Evolutionary conservation across 2,888 invertebrate genomes (phyloP), one percentile per base, ranked within the genome.

Genomic region (Periphyllus acericola): DNA sequence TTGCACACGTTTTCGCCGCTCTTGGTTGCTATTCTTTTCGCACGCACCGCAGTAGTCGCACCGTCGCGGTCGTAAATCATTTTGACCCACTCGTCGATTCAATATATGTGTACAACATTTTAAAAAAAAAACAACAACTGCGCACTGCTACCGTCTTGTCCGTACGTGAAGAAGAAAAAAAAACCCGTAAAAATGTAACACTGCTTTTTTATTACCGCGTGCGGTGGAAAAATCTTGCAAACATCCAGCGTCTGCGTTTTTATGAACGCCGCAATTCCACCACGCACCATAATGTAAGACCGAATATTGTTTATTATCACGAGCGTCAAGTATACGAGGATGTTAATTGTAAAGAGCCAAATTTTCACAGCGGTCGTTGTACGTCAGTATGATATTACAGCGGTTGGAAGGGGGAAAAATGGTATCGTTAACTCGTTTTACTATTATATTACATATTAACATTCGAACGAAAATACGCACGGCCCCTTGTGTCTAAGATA

Each of bases 21-120:
- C 78, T 78, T 78, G 34, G 55, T 78, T 78, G 55, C 29, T 55
- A 78, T 55, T 11, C 32, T 78, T 52, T 21, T 32, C 55, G 79
- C 36, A 8, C 14, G 29, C 32, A 52, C 79, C 36, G 34, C 36
- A 9, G 36, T 34, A 1, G 21, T 21, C 21, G 34, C 29, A 25
- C 25, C 34, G 55, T 9, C 55, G 29, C 5, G 2, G 34, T 60
- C 79, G 34, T 60, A 79, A 79, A 79, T 79, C 34, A 79, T 79
- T 60, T 79, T 36, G 25, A 79, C 34, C 46, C 55, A 60, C 34
- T 60, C 36, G 79, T 36, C 36, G n/a, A 60, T 79, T 60, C 9
- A 9, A 46, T 9, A 9, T 9, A 9, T 9, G 9, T 46, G 11
- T 36, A 17, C n/a, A 1, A n/a, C 60, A 60, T 79, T 36, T 79